Percentiles rank a stretch among this genome's conserved stretches.
Conservation (phyloP, 2,797 vertebrate genomes). For the Chaenodraco wilsoni region DNA sequence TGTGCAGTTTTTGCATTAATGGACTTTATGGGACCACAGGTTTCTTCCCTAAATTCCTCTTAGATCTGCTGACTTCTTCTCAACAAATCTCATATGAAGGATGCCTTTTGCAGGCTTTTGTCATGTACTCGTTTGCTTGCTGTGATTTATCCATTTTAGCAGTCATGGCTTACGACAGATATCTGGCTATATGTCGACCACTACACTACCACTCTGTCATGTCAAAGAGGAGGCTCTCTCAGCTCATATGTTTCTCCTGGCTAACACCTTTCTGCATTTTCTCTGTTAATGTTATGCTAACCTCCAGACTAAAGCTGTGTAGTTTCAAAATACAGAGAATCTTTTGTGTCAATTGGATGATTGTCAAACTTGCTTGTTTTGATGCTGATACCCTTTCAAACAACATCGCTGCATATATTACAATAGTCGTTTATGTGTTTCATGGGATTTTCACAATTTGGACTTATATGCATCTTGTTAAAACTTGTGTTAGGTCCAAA, state of each 20-base stretch:
- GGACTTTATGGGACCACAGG: conserved; percentile 56
- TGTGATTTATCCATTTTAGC: conserved; percentile 57
- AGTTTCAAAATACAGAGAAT: conserved; percentile 34
- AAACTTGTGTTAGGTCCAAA: conserved; percentile 32
- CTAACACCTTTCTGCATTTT: conserved; percentile 35
- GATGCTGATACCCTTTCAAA: conserved; percentile 6
- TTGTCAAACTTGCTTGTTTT: conserved; percentile 50
- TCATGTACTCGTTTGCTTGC: conserved; percentile 55
- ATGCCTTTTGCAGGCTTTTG: conserved; percentile 58
- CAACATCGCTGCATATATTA: not conserved
- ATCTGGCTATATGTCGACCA: conserved; percentile 66
- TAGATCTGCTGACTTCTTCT: conserved; percentile 35
- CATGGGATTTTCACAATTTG: conserved; percentile 58
- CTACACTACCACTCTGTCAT: conserved; percentile 59
- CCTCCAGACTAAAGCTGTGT: conserved; percentile 37
- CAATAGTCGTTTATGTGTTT: not conserved
- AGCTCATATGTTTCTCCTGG: conserved; percentile 57
- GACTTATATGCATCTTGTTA: conserved; percentile 61
- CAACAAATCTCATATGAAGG: conserved; percentile 50
- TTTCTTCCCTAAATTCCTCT: conserved; percentile 67
- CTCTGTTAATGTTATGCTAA: fast-evolving
- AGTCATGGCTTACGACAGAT: conserved; percentile 71
- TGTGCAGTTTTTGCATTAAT: conserved; percentile 59
- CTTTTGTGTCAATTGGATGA: conserved; percentile 54
- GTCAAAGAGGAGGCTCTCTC: conserved; percentile 43